A percentile compares a stretch with the other conserved stretches of the same genome.
These are phyloP conservation scores for Drosophila mercatorum DNA, from an alignment of 2,888 invertebrate species.

Conservation along the genomic window DNA sequence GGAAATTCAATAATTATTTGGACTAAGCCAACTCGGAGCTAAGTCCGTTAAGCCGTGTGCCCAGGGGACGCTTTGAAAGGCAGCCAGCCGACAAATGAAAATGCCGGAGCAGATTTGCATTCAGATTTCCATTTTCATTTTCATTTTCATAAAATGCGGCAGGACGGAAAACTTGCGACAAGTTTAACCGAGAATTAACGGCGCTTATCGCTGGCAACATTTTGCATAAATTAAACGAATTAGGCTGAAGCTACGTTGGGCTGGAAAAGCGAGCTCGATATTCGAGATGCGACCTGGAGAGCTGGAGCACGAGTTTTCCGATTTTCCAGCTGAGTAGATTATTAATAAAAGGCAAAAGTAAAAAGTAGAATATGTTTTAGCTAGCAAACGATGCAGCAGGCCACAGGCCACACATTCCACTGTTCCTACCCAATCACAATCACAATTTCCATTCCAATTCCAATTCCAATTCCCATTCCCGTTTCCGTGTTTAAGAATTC, in stretches of 20 bases:
- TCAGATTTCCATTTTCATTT: conserved; percentile 30
- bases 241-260: conserved; percentile 56
- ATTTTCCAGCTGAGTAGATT: conserved; percentile 71
- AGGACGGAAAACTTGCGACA: conserved; percentile 58
- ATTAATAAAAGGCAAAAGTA: conserved; percentile 43
- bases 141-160: conserved; percentile 35
- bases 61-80: conserved; percentile 34
- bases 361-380: conserved; percentile 36
- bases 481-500: conserved; percentile 50
- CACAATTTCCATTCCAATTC: conserved; percentile 2
- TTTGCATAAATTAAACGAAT: conserved; percentile 82
- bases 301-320: conserved; percentile 1
- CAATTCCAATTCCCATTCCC: background rate
- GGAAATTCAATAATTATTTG: conserved; percentile 41
- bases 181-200: conserved; percentile 74
- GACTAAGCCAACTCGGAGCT: conserved; percentile 32
- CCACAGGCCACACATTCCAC: background rate
- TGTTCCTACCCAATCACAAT: too few species aligned
- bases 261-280: conserved; percentile 41
- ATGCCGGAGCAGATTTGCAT: conserved; percentile 45
- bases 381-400: conserved; percentile 37
- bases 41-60: conserved; percentile 43
- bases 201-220: conserved; percentile 71
- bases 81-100: conserved; percentile 55
- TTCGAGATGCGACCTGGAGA: conserved; percentile 22